These are phyloP conservation scores for Empidonax traillii DNA, from an alignment of 2,113 vertebrate species.

Conservation along the genomic window DNA sequence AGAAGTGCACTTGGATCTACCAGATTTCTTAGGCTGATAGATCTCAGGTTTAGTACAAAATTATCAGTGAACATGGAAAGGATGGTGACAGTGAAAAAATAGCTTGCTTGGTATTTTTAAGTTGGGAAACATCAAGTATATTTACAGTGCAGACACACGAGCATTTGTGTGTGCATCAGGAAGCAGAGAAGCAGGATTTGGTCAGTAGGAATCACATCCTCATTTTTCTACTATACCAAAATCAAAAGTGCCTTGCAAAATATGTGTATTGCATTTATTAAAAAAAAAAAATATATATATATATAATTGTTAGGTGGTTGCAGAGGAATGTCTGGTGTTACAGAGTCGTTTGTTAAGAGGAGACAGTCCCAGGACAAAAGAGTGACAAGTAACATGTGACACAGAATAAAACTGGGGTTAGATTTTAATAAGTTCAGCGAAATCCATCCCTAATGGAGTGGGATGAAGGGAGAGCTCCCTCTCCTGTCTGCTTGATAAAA, in stretches of 20 bases:
- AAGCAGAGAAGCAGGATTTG: neutral
- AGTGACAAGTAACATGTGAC: neutral
- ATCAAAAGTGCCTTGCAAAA: neutral
- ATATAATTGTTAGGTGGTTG: neutral
- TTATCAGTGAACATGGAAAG: neutral
- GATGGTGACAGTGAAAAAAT: neutral
- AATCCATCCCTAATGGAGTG: neutral
- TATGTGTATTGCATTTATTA: neutral
- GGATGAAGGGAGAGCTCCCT: constrained; percentile 75
- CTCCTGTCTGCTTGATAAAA: constrained; percentile 72
- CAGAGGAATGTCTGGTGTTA: neutral
- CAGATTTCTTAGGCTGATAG: neutral
- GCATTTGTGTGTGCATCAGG: neutral
- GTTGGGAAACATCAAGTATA: neutral
- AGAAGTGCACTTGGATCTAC: neutral
- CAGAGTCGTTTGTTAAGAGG: neutral
- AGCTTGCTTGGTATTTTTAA: neutral
- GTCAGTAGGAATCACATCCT: neutral
- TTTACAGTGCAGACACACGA: neutral
- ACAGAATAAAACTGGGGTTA: neutral
- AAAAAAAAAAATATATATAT: neutral
- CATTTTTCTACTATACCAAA: neutral
- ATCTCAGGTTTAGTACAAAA: neutral
- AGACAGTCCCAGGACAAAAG: neutral
- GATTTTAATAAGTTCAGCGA: constrained; percentile 3